A percentile compares a stretch with the other conserved stretches of the same genome.
Conservation (phyloP, 1,140 invertebrate genomes). For the Drosophila grimshawi region DNA sequence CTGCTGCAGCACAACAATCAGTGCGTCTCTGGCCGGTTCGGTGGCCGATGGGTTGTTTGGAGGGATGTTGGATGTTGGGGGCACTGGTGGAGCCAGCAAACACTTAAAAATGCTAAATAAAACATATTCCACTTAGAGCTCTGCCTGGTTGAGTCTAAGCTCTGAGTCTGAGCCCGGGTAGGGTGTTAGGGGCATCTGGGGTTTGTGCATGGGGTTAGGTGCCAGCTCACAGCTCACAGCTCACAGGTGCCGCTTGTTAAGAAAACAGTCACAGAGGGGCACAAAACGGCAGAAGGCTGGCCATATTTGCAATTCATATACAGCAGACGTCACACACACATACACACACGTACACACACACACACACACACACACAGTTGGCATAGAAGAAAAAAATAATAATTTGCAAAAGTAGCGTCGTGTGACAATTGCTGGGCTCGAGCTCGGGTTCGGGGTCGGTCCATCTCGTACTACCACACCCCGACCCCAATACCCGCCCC, state of each 20-base stretch:
- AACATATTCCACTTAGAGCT: conserved; percentile 79
- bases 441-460: neutral
- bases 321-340: conserved; percentile 59
- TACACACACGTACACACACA: conserved; percentile 13
- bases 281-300: conserved; percentile 26
- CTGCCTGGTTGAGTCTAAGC: neutral
- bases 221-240: conserved; percentile 67
- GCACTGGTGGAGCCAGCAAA: conserved; percentile 65
- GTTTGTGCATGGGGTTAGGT: conserved; percentile 48
- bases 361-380: conserved; percentile 9
- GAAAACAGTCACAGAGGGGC: conserved; percentile 48
- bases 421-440: conserved; percentile 74
- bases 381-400: conserved; percentile 62
- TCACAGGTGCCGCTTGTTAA: conserved; percentile 80
- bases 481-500: neutral
- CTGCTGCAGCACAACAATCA: conserved; percentile 45
- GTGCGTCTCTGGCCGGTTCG: conserved; percentile 34
- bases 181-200: neutral
- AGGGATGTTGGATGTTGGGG: neutral
- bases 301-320: conserved; percentile 81
- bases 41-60: conserved; percentile 21
- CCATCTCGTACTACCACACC: neutral
- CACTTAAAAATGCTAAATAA: conserved; percentile 83
- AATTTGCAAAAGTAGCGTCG: conserved; percentile 83
- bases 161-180: conserved; percentile 4